A percentile compares a stretch with the other conserved stretches of the same genome.
Evolutionary conservation across 2,113 vertebrate species (phyloP).

Genomic region (Xiphophorus couchianus): DNA sequence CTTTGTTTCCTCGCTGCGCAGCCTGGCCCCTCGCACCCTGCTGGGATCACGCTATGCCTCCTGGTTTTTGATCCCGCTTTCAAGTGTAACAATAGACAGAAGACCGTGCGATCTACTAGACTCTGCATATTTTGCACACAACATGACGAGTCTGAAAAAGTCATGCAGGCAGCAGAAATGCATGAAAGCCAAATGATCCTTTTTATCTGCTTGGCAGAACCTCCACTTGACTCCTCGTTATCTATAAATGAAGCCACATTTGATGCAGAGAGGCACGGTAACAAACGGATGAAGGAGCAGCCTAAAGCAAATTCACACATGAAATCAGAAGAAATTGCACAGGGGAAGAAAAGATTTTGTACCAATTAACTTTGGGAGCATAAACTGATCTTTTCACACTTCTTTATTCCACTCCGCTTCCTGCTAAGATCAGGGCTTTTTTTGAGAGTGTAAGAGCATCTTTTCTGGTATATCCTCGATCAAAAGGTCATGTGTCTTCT

Average conservation of each 20-base stretch:
- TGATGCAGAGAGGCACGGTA: conserved; percentile 20
- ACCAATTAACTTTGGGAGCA: conserved; percentile 37
- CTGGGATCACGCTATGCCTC: conserved; percentile 33
- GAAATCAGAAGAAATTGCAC: conserved; percentile 33
- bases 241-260: conserved; percentile 47
- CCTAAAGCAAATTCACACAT: conserved; percentile 28
- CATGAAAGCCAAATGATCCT: conserved; percentile 21
- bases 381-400: conserved; percentile 25
- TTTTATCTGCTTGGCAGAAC: conserved; percentile 37
- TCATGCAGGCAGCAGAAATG: conserved; percentile 25
- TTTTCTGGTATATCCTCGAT: background rate
- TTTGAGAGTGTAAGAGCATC: background rate
- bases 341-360: conserved; percentile 17
- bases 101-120: conserved; percentile 4
- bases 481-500: background rate
- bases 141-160: conserved; percentile 13
- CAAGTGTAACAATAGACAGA: conserved; percentile 9
- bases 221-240: conserved; percentile 48
- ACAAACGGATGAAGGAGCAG: conserved; percentile 27
- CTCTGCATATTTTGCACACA: background rate
- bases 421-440: background rate
- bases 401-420: background rate
- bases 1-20: conserved; percentile 41
- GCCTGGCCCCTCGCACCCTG: conserved; percentile 25
- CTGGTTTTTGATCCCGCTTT: conserved; percentile 1